phyloP scores from a whole-genome alignment of 2,888 invertebrate genomes.

The Phyllotreta striolata region DNA sequence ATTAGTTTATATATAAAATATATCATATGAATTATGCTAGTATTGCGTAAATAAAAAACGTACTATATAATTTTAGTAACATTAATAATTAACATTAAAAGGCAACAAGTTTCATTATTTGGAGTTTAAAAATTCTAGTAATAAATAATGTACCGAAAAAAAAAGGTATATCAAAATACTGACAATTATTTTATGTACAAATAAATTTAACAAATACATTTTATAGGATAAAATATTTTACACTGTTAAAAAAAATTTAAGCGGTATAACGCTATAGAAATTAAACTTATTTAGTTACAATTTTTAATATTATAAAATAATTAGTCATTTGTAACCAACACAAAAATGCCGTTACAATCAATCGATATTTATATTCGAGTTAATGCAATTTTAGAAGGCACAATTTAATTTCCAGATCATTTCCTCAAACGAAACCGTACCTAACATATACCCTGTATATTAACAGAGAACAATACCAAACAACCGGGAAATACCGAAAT shows the following conservation, averaged over 20 bases:
- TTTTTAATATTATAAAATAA: background rate
- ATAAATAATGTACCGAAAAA: too few species aligned
- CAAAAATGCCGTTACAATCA: too few species aligned
- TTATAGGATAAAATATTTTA: slow-evolving; percentile 4
- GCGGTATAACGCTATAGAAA: background rate
- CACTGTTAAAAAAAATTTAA: slow-evolving; percentile 2
- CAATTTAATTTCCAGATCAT: too few species aligned
- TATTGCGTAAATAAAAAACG: too few species aligned
- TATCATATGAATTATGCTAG: too few species aligned
- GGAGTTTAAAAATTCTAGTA: too few species aligned
- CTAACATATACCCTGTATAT: background rate
- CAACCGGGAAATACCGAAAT: background rate
- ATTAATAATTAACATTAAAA: slow-evolving; percentile 44
- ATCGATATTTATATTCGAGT: background rate
- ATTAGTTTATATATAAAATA: too few species aligned
- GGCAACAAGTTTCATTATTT: slow-evolving; percentile 32
- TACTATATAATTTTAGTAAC: slow-evolving; percentile 42
- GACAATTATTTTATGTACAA: slow-evolving; percentile 28
- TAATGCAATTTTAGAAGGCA: too few species aligned
- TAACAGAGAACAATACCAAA: background rate
- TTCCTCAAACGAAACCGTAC: background rate
- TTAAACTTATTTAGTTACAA: too few species aligned
- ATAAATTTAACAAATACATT: slow-evolving; percentile 5
- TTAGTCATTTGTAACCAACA: background rate
- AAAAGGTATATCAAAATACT: slow-evolving; percentile 20